Base-by-base conservation (phyloP, 2,113 vertebrate genomes). In the Paratilapia polleni region DNA sequence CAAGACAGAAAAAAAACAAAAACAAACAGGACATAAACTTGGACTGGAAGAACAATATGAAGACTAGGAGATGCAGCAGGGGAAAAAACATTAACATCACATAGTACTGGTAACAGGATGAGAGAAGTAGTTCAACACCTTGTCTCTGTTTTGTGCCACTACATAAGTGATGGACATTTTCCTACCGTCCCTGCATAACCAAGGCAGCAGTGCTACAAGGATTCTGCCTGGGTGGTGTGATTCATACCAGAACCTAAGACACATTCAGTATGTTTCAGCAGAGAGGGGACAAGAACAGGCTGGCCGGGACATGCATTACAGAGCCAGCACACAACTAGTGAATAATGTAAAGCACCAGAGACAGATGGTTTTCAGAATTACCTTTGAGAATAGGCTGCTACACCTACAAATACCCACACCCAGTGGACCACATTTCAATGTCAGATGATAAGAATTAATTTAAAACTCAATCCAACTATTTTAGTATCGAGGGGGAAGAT, bases 271-370 rank as follows among this genome's bases (percentile, higher is more conserved):
- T 76, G 90, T 91, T 86, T 88, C 59, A 58, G 81, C 70, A 24
- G 62, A 83, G 75, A 38, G 47, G 77, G 64, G 86, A 84, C 82
- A 59, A 81, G 78, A 79, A 64, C 62, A 64, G 61, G 59, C 76
- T 36, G 80, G 77, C 66, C 1, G 15, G 80, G 74, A 84, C 77
- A 47, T 76, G 77, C 84, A 76, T 38, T 73, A 24, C 63, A 83
- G 79, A 64, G 63, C 76, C 20, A 3, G 64, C 0, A 8, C 76
- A 80, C 54, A 62, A 81, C 87, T 87, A 63, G 84, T 92, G 85
- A 92, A 93, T 91, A 93, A 94, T 91, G 90, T 88, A 92, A 88
- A 84, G 62, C 88, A 78, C 78, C 78, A 73, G 64, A 82, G 84
- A 93, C 85, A 89, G 82, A 91, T 90, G 84, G 84, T 88, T 91